Base-by-base conservation (phyloP, 2,113 vertebrate genomes). In the Toxotes jaculatrix region DNA sequence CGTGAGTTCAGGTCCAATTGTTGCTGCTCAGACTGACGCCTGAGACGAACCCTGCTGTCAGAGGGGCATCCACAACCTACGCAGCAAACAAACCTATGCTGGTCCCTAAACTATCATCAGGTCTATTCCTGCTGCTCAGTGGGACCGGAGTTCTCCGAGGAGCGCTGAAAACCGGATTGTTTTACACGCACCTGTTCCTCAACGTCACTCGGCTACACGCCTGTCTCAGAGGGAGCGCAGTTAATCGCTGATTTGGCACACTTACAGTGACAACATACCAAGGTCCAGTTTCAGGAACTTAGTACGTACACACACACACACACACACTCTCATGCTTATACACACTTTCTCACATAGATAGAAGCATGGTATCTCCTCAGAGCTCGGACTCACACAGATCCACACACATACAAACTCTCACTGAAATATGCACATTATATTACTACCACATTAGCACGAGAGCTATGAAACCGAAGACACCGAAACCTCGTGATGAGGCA, bases 241-340 rank as follows among this genome's bases (percentile, higher is more conserved):
- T 88, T 93, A 93, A 93, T 94, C 93, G 89, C 90, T 90, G 91
- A 93, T 93, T 93, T 93, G 93, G 92, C 93, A 88, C 91, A 92
- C 88, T 92, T 89, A 91, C 88, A 91, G 82, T 85, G 82, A 91
- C 91, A 93, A 91, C 91, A 94, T 92, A 90, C 92, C 89, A 61
- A 87, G 90, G 82, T 93, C 92, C 87, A 78, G 82, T 94, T 94
- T 92, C 93, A 90, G 90, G 81, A 83, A 76, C 79, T 59, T 1
- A 61, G 38, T 6, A 23, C 53, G 13, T 23, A 63, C 14, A 0
- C 80, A 79, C 79, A 63, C 65, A 56, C 55, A 62, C 47, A 67
- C 42, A 57, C 49, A 45, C 51, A 62, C 76, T 45, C 55, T 4
- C 62, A 45, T 11, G 13, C 42, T 0, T 40, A 62, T 68, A 64